phyloP scores from a whole-genome alignment of 2,797 vertebrate species.

The Parauchenoglanis punctatus region DNA sequence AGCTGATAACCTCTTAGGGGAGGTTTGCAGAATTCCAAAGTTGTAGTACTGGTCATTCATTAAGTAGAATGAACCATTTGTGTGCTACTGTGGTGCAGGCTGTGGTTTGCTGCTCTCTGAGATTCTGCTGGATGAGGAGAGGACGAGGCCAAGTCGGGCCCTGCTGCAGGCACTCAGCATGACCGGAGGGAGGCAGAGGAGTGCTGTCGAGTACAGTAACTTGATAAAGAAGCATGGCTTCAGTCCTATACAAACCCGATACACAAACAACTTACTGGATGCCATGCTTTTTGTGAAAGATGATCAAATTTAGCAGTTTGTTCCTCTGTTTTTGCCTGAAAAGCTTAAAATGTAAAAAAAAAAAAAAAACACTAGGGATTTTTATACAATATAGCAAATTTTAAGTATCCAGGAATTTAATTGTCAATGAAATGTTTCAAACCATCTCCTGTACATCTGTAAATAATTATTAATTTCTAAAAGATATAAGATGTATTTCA shows the following conservation, averaged over 20 bases:
- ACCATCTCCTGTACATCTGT: conserved; percentile 10
- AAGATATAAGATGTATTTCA: neutral
- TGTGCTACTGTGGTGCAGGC: conserved; percentile 65
- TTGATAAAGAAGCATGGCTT: conserved; percentile 81
- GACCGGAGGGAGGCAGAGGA: conserved; percentile 79
- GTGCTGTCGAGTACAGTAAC: conserved; percentile 69
- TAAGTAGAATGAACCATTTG: conserved; percentile 6
- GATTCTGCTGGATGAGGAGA: conserved; percentile 78
- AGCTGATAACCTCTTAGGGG: conserved; percentile 18
- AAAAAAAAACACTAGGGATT: neutral
- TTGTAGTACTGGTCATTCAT: neutral
- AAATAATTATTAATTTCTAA: conserved; percentile 37
- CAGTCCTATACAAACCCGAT: conserved; percentile 62
- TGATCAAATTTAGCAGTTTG: conserved; percentile 3
- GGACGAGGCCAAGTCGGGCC: conserved; percentile 68
- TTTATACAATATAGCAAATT: neutral
- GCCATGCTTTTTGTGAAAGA: conserved; percentile 77
- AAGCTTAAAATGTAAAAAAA: neutral
- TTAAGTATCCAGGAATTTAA: neutral
- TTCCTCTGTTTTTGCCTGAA: conserved; percentile 29
- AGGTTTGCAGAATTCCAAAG: neutral
- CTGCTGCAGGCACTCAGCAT: conserved; percentile 82
- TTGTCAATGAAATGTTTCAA: neutral
- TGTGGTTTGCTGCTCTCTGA: conserved; percentile 81
- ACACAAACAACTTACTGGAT: conserved; percentile 78